These are phyloP conservation scores for Ypsolopha sequella DNA, from an alignment of 2,888 invertebrate species.

Conservation along the genomic window DNA sequence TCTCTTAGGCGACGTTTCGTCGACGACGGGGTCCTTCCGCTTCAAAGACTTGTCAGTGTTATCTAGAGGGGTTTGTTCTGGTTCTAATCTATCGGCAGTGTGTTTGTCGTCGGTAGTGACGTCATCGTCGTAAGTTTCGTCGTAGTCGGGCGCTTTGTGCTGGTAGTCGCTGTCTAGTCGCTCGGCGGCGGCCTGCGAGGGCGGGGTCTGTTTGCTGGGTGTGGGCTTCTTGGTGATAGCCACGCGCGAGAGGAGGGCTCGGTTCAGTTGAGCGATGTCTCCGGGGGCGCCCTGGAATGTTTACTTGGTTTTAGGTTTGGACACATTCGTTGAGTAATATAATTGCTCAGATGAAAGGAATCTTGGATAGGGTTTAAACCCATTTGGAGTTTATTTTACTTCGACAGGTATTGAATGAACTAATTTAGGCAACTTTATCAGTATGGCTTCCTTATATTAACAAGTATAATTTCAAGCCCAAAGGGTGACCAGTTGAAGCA, in stretches of 20 bases:
- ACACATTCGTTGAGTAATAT: no score
- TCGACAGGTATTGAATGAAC: no score
- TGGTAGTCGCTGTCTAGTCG: conserved; percentile 32
- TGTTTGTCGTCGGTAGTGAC: conserved; percentile 10
- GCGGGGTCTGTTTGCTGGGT: conserved; percentile 19
- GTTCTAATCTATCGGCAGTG: background rate
- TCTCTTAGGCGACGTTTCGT: conserved; percentile 53
- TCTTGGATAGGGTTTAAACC: no score
- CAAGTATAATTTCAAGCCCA: no score
- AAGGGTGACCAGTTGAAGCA: no score
- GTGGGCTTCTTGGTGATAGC: conserved; percentile 28
- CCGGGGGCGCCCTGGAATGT: conserved; percentile 45
- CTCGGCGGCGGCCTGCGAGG: conserved; percentile 44
- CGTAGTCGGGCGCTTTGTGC: conserved; percentile 20
- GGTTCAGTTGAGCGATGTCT: conserved; percentile 46
- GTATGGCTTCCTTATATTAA: no score
- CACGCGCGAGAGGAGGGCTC: conserved; percentile 41
- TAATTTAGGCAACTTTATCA: no score
- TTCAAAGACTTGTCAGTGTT: conserved; percentile 31
- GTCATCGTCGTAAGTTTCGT: conserved; percentile 30
- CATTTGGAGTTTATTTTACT: no score
- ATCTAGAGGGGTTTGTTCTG: background rate
- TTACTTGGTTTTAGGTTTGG: no score
- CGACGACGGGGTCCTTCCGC: conserved; percentile 45
- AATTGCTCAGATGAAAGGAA: no score